A percentile compares a stretch with the other conserved stretches of the same genome.
These are phyloP conservation scores for Quadroppia sp. DNA, from an alignment of 2,888 invertebrate species.

Conservation along the genomic window DNA sequence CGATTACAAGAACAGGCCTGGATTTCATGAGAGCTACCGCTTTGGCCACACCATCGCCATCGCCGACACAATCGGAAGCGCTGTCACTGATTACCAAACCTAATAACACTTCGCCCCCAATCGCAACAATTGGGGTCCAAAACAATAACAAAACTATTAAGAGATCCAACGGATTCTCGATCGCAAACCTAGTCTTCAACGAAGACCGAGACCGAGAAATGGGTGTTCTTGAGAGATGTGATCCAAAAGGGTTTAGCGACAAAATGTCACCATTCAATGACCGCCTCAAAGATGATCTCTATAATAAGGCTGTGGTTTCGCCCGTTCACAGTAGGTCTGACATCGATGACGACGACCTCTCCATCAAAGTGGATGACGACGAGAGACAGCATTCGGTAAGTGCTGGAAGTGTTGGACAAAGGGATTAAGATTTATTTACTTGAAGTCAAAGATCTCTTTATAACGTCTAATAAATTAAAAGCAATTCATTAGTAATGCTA, in stretches of 20 bases:
- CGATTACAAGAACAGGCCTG: conserved; percentile 20
- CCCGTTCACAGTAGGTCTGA: conserved; percentile 17
- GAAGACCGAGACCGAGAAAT: not conserved
- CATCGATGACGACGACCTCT: conserved; percentile 44
- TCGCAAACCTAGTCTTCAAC: conserved; percentile 28
- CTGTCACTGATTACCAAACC: conserved; percentile 19
- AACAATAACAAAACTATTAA: conserved; percentile 9
- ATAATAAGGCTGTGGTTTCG: not conserved
- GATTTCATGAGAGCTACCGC: conserved; percentile 34
- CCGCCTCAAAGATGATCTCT: conserved; percentile 11
- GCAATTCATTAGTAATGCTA: not conserved
- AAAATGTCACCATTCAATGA: conserved; percentile 7
- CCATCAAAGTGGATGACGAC: conserved; percentile 46
- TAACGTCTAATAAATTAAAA: not conserved
- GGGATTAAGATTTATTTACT: too few relatives aligned
- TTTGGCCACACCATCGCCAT: conserved; percentile 35
- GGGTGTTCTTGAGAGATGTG: conserved; percentile 28
- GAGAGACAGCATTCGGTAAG: conserved; percentile 41
- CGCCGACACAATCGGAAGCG: conserved; percentile 32
- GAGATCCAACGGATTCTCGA: conserved; percentile 33
- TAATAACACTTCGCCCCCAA: not conserved
- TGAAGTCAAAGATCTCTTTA: not conserved
- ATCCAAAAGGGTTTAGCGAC: conserved; percentile 2
- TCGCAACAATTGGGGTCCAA: not conserved
- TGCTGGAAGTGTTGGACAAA: not conserved